phyloP scores from a whole-genome alignment of 2,888 invertebrate species.

The Caenorhabditis sp. region DNA sequence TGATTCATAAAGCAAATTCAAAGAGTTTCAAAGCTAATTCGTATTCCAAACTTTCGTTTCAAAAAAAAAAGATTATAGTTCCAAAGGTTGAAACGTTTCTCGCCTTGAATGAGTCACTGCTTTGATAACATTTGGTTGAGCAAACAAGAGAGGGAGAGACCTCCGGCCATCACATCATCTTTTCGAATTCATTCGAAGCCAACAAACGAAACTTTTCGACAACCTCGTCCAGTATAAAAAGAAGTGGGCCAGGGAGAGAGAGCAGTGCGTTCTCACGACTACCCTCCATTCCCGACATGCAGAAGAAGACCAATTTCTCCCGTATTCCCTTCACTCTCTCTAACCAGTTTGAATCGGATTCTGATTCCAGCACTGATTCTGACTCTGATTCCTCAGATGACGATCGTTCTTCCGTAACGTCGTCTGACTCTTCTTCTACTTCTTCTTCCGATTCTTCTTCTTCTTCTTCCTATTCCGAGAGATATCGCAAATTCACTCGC shows the following conservation, averaged over 20 bases:
- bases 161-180: background rate
- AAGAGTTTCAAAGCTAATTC: no score
- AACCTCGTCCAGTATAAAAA: background rate
- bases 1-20: no score
- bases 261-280: no score
- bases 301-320: conserved; percentile 2
- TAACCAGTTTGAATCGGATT: background rate
- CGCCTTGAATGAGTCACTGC: no score
- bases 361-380: conserved; percentile 1
- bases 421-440: background rate
- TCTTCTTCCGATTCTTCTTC: background rate
- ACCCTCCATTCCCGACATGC: background rate
- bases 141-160: background rate
- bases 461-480: background rate
- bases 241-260: no score
- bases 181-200: background rate
- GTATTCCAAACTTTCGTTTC: no score
- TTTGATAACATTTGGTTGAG: no score
- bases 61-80: no score
- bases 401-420: background rate
- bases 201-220: background rate
- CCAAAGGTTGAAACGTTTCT: no score
- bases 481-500: background rate
- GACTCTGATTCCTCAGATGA: background rate
- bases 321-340: background rate